phyloP scores from a whole-genome alignment of 2,113 vertebrate genomes.

The Heterotis niloticus region DNA sequence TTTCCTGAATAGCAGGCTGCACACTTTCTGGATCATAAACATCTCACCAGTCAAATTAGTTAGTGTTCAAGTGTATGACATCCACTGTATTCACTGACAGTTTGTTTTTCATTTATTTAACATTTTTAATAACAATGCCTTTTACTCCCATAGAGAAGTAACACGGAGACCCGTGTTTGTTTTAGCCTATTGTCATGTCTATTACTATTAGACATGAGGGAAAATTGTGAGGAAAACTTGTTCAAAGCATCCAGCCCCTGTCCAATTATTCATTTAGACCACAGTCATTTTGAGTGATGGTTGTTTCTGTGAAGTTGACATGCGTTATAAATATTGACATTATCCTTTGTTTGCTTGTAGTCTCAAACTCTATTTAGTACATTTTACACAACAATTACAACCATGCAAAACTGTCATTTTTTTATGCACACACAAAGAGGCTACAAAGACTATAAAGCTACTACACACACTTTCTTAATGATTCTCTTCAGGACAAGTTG shows the following conservation, averaged over 20 bases:
- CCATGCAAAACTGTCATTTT: background rate
- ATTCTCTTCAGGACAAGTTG: too few species aligned
- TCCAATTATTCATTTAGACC: background rate
- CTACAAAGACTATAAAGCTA: too few species aligned
- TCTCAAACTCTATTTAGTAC: conserved; percentile 6
- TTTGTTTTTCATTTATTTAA: background rate
- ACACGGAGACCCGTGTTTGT: background rate
- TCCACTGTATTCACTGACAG: background rate
- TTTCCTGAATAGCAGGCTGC: background rate
- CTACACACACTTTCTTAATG: too few species aligned
- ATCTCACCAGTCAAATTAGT: background rate
- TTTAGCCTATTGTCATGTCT: background rate
- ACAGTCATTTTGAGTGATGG: background rate
- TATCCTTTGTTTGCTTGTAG: background rate
- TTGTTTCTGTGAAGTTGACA: background rate
- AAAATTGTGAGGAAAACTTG: background rate
- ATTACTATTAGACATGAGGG: background rate
- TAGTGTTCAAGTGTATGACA: background rate
- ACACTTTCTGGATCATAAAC: background rate
- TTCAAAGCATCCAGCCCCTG: background rate
- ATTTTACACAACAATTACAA: background rate
- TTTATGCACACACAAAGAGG: too few species aligned
- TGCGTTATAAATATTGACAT: background rate
- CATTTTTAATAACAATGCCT: background rate
- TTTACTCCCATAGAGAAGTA: background rate